Conservation (phyloP, 2,797 vertebrate genomes). For the Melanotaenia trifasciata region DNA sequence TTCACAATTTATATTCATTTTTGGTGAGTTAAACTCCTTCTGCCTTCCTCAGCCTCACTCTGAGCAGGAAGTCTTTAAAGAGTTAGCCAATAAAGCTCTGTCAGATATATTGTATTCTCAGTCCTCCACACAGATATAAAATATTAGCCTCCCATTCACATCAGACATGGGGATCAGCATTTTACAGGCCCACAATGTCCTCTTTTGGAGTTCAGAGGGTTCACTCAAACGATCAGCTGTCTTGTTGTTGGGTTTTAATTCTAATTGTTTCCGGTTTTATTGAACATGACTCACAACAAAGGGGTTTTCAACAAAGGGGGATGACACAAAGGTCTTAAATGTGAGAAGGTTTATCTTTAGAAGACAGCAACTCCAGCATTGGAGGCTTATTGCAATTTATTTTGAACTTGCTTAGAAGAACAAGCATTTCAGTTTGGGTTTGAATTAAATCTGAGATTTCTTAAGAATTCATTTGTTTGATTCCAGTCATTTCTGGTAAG, state of each 20-base stretch:
- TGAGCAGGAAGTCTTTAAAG: constrained; percentile 80
- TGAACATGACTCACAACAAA: constrained; percentile 45
- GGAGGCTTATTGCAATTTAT: background rate
- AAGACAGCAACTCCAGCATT: background rate
- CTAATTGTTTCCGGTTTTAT: constrained; percentile 64
- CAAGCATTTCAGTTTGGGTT: constrained; percentile 2
- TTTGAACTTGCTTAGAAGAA: constrained; percentile 11
- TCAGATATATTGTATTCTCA: constrained; percentile 76
- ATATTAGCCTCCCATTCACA: constrained; percentile 66
- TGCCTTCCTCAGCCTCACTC: constrained; percentile 50
- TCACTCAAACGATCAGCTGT: constrained; percentile 59
- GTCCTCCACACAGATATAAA: constrained; percentile 67
- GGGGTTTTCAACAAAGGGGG: constrained; percentile 11
- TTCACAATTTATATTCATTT: constrained; percentile 12
- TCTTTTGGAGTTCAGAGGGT: constrained; percentile 74
- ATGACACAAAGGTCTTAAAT: constrained; percentile 22
- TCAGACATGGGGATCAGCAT: constrained; percentile 62
- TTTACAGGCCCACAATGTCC: constrained; percentile 68
- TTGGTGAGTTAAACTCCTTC: constrained; percentile 53
- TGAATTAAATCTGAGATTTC: background rate
- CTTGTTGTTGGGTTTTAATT: constrained; percentile 58
- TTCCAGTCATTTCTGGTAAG: background rate
- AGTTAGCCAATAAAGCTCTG: constrained; percentile 74
- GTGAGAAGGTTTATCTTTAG: constrained; percentile 4
- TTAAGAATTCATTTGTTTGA: background rate